Evolutionary conservation across 2,888 invertebrate genomes (phyloP).

Genomic region (Oscheius myriophilus): DNA sequence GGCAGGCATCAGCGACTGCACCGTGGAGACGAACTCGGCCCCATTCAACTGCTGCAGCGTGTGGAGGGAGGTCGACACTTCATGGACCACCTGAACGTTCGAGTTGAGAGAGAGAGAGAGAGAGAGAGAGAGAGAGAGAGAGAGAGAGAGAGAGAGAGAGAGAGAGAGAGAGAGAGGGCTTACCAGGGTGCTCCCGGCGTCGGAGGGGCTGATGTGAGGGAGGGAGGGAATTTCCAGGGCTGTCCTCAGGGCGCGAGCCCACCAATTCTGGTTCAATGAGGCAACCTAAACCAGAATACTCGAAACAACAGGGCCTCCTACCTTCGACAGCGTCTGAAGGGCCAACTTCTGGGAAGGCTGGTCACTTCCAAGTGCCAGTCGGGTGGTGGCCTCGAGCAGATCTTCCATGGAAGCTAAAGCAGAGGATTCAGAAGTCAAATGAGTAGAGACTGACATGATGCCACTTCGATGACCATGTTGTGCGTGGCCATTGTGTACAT

Average conservation of each 20-base stretch:
- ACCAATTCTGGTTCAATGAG: constrained; percentile 34
- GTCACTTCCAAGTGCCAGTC: constrained; percentile 45
- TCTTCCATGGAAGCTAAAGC: constrained; percentile 31
- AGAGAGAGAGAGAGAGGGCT: neutral
- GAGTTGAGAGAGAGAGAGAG: too few relatives aligned
- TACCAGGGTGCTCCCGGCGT: constrained; percentile 50
- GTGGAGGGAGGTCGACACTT: constrained; percentile 41
- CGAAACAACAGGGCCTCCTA: neutral
- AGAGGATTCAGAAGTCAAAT: neutral
- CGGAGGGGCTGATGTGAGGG: constrained; percentile 48
- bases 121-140: neutral
- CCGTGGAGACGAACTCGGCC: constrained; percentile 34
- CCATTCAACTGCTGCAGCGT: constrained; percentile 38
- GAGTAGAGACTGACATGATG: constrained; percentile 1
- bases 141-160: neutral
- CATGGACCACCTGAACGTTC: constrained; percentile 54
- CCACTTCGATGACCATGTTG: constrained; percentile 38
- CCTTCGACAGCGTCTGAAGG: constrained; percentile 39
- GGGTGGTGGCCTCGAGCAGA: constrained; percentile 44
- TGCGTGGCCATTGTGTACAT: constrained; percentile 39
- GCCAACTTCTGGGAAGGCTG: constrained; percentile 52
- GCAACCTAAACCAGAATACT: constrained; percentile 13
- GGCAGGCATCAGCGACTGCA: constrained; percentile 41
- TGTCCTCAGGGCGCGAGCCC: constrained; percentile 40
- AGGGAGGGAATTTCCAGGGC: constrained; percentile 48